Base-by-base conservation (phyloP, 2,888 invertebrate species). In the Synergus laeviventris region DNA sequence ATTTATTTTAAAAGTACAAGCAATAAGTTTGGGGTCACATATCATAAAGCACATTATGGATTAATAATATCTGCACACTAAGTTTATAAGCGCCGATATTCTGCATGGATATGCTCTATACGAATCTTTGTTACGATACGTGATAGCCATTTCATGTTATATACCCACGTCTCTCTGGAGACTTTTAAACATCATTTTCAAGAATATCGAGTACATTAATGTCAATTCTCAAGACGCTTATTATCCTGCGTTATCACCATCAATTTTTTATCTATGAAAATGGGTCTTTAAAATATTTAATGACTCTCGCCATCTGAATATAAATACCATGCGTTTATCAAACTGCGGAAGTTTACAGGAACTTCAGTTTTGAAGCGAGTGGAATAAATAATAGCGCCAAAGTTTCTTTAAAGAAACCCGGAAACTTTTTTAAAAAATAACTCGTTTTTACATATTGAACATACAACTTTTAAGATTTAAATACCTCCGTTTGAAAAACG, bases 161-260 rank as follows among this genome's bases (percentile, higher is more conserved):
- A 16, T 70, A 16, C 12, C 18, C 31, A 24, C 36, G 42, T 49
- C 70, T 70, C 70, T 70, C 49, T 49, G 5, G 70, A 49, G 70
- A 45, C 70, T 70, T 70, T 70, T 70, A 31, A 70, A 70, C 70
- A 70, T 70, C 70, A 54, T 70, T 49, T 70, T 70, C 70, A 36
- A 70, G 70, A 70, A 70, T 70, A 70, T 49, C 24, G 49, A 70
- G 70, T 70, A 49, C 49, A n/a, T 54, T 70, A 49, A 70, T 49
- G 70, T 54, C 70, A n/a, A 70, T 36, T n/a, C 36, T 70, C 70
- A 31, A 70, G 70, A 70, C 70, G 14, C 70, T 70, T 54, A 49
- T 70, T 54, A 70, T 49, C 70, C 36, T 54, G 36, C 49, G 49
- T 49, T 70, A 70, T 70, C 36, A 70, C 31, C 16, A n/a, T 70